Conservation (phyloP, 2,888 invertebrate species). For the Andrena fulva region DNA sequence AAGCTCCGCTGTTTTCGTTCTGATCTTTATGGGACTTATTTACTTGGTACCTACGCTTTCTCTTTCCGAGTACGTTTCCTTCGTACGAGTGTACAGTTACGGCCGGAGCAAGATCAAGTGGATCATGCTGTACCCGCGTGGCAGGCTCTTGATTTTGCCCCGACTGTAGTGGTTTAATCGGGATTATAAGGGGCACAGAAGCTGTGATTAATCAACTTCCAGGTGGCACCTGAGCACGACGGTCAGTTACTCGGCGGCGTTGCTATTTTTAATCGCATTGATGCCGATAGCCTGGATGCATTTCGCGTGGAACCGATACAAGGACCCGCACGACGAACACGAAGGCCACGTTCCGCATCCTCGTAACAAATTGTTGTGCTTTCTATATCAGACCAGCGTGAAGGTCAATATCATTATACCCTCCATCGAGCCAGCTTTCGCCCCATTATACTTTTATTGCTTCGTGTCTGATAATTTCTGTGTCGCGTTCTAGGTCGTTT, state of each 20-base stretch:
- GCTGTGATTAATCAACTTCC: slow-evolving; percentile 48
- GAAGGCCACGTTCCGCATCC: slow-evolving; percentile 87
- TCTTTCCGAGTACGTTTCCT: slow-evolving; percentile 85
- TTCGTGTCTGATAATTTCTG: neutral
- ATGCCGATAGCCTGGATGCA: slow-evolving; percentile 92
- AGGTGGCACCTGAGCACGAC: slow-evolving; percentile 85
- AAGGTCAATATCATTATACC: slow-evolving; percentile 71
- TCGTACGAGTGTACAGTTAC: slow-evolving; percentile 9
- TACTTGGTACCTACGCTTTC: slow-evolving; percentile 88
- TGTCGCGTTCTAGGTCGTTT: slow-evolving; percentile 85
- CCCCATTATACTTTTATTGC: neutral
- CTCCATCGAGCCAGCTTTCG: neutral
- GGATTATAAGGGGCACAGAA: neutral
- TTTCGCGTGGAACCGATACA: slow-evolving; percentile 88
- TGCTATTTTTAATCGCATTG: slow-evolving; percentile 86
- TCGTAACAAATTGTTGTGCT: slow-evolving; percentile 85
- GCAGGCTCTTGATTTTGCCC: too few species aligned
- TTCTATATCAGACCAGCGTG: slow-evolving; percentile 86
- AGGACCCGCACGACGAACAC: slow-evolving; percentile 84
- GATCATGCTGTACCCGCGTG: too few species aligned
- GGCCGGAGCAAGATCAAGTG: neutral
- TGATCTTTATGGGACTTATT: slow-evolving; percentile 86
- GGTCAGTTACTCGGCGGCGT: slow-evolving; percentile 83
- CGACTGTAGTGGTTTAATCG: too few species aligned
- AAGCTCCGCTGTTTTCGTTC: slow-evolving; percentile 87